Evolutionary conservation across 2,888 invertebrate genomes (phyloP).

Genomic region (Alviniconcha strummeri): DNA sequence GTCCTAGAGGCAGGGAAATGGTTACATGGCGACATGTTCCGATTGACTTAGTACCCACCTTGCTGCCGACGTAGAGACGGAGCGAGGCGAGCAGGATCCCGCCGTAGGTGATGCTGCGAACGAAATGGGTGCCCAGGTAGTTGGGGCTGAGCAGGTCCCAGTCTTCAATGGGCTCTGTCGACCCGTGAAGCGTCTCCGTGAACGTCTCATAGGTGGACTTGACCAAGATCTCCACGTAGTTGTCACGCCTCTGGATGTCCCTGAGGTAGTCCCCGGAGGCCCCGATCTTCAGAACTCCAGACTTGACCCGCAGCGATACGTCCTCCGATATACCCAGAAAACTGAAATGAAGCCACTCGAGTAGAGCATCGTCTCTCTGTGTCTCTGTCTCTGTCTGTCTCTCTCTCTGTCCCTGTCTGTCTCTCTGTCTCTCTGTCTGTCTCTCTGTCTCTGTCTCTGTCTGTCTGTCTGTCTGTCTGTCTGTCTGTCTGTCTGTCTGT

Average conservation of each 20-base stretch:
- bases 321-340: conserved; percentile 35
- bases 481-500: not conserved
- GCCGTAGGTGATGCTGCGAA: conserved; percentile 34
- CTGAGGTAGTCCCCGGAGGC: conserved; percentile 33
- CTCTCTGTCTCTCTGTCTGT: too few species aligned
- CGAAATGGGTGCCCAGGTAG: conserved; percentile 33
- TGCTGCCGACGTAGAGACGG: conserved; percentile 18
- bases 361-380: not conserved
- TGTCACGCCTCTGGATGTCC: conserved; percentile 37
- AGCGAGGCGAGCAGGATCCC: conserved; percentile 29
- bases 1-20: too few species aligned
- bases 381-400: too few species aligned
- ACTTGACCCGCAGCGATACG: conserved; percentile 34
- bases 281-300: conserved; percentile 33
- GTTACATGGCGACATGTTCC: too few species aligned
- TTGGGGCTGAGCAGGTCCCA: conserved; percentile 35
- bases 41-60: not conserved
- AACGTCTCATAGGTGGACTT: conserved; percentile 35
- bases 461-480: too few species aligned
- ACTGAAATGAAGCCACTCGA: not conserved
- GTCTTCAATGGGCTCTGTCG: conserved; percentile 32
- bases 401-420: not conserved
- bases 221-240: conserved; percentile 39
- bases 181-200: conserved; percentile 34
- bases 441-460: not conserved